Conservation (phyloP, 2,888 invertebrate genomes). For the Fragum whitleyi region DNA sequence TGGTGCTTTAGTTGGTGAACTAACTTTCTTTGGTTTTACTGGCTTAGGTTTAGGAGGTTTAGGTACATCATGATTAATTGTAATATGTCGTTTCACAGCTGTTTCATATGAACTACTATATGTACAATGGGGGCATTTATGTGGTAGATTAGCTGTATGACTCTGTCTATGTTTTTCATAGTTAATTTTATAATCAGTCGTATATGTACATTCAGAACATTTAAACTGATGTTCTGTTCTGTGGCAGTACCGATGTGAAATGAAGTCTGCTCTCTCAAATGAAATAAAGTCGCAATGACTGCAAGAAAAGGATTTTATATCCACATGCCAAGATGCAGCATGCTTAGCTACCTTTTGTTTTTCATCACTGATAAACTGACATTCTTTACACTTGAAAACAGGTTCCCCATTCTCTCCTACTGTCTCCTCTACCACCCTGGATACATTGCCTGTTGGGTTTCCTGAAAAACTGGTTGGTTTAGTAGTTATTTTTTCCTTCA, state of each 20-base stretch:
- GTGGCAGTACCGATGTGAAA: slow-evolving; percentile 90
- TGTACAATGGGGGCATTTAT: slow-evolving; percentile 79
- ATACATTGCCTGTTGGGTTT: slow-evolving; percentile 43
- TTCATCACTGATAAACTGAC: slow-evolving; percentile 89
- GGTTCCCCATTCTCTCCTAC: slow-evolving; percentile 51
- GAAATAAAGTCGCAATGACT: slow-evolving; percentile 96
- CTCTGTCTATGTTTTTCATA: slow-evolving; percentile 93
- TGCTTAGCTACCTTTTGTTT: slow-evolving; percentile 89
- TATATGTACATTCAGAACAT: slow-evolving; percentile 96
- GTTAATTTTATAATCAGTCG: slow-evolving; percentile 96
- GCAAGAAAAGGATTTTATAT: slow-evolving; percentile 93
- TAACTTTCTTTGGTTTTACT: not conserved
- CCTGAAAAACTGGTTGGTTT: slow-evolving; percentile 4
- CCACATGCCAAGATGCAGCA: slow-evolving; percentile 92
- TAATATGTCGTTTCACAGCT: slow-evolving; percentile 80
- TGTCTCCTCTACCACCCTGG: slow-evolving; percentile 61
- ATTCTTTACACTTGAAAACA: slow-evolving; percentile 88
- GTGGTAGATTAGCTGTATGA: slow-evolving; percentile 70
- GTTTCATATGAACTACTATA: slow-evolving; percentile 80
- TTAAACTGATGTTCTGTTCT: slow-evolving; percentile 87
- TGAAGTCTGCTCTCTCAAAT: slow-evolving; percentile 88
- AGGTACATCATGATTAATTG: slow-evolving; percentile 72
- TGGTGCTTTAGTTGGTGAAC: slow-evolving; percentile 24
- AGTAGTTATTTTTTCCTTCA: not conserved
- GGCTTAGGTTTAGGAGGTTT: not conserved